A percentile compares a stretch with the other conserved stretches of the same genome.
Conservation (phyloP, 2,113 vertebrate species). For the Brienomyrus brachyistius region DNA sequence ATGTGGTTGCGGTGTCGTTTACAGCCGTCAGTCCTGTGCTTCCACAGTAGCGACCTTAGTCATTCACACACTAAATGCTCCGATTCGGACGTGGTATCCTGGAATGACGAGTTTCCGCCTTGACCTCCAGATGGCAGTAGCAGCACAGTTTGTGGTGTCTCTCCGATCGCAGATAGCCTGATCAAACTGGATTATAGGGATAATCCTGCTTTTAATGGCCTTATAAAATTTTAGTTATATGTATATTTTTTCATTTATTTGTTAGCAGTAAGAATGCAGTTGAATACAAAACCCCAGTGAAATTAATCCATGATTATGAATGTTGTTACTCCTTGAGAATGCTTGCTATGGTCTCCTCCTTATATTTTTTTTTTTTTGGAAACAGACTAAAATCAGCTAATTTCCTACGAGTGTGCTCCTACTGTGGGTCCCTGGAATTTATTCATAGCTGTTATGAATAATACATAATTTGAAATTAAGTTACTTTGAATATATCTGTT, state of each 20-base stretch:
- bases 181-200: constrained; percentile 44
- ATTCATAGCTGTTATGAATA: background rate
- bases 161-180: constrained; percentile 31
- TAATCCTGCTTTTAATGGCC: constrained; percentile 46
- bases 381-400: background rate
- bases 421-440: background rate
- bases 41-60: background rate
- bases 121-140: constrained; percentile 51
- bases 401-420: background rate
- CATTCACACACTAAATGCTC: background rate
- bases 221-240: constrained; percentile 45
- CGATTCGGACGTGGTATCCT: background rate
- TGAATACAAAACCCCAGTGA: background rate
- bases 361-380: background rate
- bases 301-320: background rate
- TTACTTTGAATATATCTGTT: background rate
- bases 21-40: background rate
- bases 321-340: background rate
- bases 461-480: background rate
- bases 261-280: constrained; percentile 22
- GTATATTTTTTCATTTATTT: constrained; percentile 34
- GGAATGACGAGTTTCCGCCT: constrained; percentile 19
- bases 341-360: background rate
- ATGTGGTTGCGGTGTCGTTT: background rate
- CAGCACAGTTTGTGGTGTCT: constrained; percentile 14